These are phyloP conservation scores for Pelagia noctiluca DNA, from an alignment of 30 jellyfish, hydroid and myxozoan species.

Conservation along the genomic window DNA sequence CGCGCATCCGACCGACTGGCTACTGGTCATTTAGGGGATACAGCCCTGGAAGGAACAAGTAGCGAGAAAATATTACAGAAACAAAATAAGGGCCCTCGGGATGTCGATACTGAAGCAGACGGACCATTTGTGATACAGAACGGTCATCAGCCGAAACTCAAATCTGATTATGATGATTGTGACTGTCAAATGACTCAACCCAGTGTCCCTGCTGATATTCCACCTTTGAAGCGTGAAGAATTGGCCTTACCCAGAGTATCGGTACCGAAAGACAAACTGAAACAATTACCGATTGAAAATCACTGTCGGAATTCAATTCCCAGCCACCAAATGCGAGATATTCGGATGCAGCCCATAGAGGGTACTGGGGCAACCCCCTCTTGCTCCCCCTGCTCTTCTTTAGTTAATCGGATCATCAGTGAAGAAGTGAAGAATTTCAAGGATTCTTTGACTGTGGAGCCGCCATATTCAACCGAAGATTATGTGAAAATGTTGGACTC, in stretches of 20 bases:
- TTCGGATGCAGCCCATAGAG: slow-evolving; percentile 76
- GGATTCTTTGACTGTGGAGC: slow-evolving; percentile 27
- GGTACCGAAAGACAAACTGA: slow-evolving; percentile 53
- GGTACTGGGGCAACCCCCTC: slow-evolving; percentile 36
- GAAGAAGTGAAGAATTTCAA: not conserved
- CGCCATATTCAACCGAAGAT: slow-evolving; percentile 24
- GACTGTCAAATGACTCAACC: too few species aligned
- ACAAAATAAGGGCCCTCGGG: too few species aligned
- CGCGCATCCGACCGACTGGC: slow-evolving; percentile 18
- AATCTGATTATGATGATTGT: not conserved
- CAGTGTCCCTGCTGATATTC: too few species aligned
- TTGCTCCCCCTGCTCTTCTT: not conserved
- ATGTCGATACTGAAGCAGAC: not conserved
- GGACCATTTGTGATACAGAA: slow-evolving; percentile 5
- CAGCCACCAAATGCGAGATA: slow-evolving; percentile 36
- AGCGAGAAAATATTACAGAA: too few species aligned
- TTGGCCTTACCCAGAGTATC: slow-evolving; percentile 62
- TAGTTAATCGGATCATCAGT: slow-evolving; percentile 1
- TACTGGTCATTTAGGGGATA: too few species aligned
- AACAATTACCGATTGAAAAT: slow-evolving; percentile 40
- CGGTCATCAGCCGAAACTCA: not conserved
- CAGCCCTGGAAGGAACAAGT: too few species aligned
- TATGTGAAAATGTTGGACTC: slow-evolving; percentile 24
- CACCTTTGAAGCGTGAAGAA: slow-evolving; percentile 30
- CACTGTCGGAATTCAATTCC: slow-evolving; percentile 74